Conservation (phyloP, 2,888 invertebrate species). For the Troglohyphantes excavatus region DNA sequence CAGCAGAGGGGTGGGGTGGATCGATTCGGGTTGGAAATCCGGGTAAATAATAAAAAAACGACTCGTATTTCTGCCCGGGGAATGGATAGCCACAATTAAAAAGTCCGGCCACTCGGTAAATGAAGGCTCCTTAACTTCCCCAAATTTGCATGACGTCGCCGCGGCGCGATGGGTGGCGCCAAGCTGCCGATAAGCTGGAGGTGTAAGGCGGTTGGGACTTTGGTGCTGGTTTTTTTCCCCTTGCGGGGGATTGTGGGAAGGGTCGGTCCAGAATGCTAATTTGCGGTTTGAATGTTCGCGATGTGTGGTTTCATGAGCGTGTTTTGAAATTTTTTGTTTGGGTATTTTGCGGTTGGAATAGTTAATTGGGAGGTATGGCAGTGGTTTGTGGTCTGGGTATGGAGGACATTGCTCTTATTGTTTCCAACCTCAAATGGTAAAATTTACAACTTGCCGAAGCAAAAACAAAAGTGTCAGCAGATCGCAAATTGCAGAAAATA, state of each 20-base stretch:
- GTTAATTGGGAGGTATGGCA: not conserved
- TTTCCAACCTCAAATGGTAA: no score
- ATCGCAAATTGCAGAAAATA: no score
- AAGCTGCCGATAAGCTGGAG: not conserved
- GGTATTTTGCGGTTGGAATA: not conserved
- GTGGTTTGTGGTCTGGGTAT: no score
- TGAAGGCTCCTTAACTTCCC: constrained; percentile 40
- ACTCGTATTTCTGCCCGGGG: constrained; percentile 56
- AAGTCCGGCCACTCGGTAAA: constrained; percentile 16
- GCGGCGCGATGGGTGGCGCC: constrained; percentile 39
- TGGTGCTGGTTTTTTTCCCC: constrained; percentile 3
- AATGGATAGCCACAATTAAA: constrained; percentile 71
- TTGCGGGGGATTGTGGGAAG: not conserved
- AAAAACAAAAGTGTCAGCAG: no score
- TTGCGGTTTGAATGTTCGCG: constrained; percentile 21
- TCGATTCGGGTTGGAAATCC: constrained; percentile 6
- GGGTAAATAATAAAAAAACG: constrained; percentile 24
- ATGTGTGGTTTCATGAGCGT: not conserved
- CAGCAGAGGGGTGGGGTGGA: constrained; percentile 9
- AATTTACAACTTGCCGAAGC: no score
- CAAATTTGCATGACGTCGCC: constrained; percentile 58
- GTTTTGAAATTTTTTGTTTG: not conserved
- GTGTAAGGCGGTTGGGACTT: not conserved
- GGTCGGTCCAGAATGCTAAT: constrained; percentile 15
- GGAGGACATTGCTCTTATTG: no score